phyloP scores from a whole-genome alignment of 1,140 invertebrate genomes.

The Hormaphis cornu region DNA sequence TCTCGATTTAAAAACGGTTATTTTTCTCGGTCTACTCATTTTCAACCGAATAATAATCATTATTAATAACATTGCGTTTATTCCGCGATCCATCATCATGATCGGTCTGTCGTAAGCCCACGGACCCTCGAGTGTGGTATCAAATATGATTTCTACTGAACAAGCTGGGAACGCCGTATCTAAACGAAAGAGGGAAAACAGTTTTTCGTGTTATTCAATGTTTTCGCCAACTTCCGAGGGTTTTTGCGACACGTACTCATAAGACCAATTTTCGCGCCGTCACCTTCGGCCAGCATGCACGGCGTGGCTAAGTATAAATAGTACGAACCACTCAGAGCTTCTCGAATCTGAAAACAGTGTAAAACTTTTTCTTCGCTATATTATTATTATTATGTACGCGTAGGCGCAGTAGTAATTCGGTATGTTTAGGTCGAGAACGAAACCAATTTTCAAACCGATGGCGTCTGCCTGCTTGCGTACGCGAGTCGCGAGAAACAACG shows the following conservation, averaged over 20 bases:
- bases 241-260: background rate
- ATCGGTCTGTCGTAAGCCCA: background rate
- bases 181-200: background rate
- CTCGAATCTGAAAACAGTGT: background rate
- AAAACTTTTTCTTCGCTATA: too few species aligned
- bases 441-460: too few species aligned
- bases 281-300: background rate
- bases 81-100: background rate
- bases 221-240: too few species aligned
- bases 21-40: too few species aligned
- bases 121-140: fast-evolving
- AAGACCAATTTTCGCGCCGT: background rate
- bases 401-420: too few species aligned
- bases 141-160: background rate
- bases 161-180: background rate
- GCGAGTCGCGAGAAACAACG: too few species aligned
- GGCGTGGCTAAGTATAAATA: background rate
- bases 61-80: background rate
- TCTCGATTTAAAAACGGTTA: too few species aligned
- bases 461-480: too few species aligned
- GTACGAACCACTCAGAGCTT: background rate
- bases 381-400: too few species aligned
- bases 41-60: background rate
- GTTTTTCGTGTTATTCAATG: too few species aligned
- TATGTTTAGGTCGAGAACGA: too few species aligned